Base-by-base conservation (phyloP, 2,797 vertebrate species). In the Paedocypris micromegethes region DNA sequence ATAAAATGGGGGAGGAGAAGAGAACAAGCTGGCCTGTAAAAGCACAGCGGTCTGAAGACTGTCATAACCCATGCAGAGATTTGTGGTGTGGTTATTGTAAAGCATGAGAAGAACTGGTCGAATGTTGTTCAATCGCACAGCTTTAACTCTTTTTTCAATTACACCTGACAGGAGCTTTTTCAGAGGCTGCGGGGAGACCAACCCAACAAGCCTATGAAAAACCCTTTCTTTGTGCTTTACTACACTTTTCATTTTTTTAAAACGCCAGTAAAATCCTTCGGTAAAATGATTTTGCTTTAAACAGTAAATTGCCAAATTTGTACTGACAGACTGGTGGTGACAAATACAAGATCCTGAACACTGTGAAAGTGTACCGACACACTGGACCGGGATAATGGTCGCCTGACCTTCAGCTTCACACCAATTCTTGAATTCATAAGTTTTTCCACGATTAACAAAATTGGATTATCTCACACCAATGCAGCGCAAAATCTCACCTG, bases 1-100 rank as follows among this genome's bases (percentile, higher is more conserved):
- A 23, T 23, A 23, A 23, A 23, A 23, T 23, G 23, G 23, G 23
- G 23, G 23, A 23, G 23, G 23, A 23, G 23, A 23, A 23, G 23
- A 23, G 23, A 23, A 23, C 23, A 23, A 23, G 23, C 23, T 23
- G 23, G 23, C 23, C 23, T 23, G 23, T 23, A 23, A 54, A 50
- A 55, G 59, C 59, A 68, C 56, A 63, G 40, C 44, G 59, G 68
- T 60, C 41, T 44, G 59, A 70, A 54, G 58, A 62, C 51, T 63
- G 68, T 70, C 68, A 70, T 70, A 70, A 70, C 59, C 68, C 59
- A 50, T 45, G 41, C 42, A 41, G 52, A 70, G 68, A 70, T 70
- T 70, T 70, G 68, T 62, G 59, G 59, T 49, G 50, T 51, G 68
- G 68, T 63, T 63, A 63, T 70, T 70, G 59, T 70, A 70, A 70